Evolutionary conservation across 2,888 invertebrate species (phyloP).

Genomic region (Drosophila meridionalis): DNA sequence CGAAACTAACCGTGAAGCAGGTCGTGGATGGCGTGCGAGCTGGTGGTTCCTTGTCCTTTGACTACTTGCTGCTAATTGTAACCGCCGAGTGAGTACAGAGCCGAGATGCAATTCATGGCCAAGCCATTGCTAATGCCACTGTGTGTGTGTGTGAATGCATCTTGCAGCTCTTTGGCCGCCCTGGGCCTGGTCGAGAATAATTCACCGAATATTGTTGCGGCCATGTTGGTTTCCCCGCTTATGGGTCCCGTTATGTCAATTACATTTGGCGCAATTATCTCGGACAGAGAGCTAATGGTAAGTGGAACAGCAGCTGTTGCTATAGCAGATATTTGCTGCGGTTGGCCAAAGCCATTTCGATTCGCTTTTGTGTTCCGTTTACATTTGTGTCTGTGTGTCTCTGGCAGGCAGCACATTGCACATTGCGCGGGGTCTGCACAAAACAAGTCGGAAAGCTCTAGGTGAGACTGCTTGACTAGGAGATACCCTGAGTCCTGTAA

Average conservation of each 20-base stretch:
- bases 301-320: conserved; percentile 60
- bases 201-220: conserved; percentile 92
- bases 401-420: conserved; percentile 17
- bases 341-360: conserved; percentile 42
- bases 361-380: conserved; percentile 28
- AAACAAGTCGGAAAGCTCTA: no score
- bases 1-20: conserved; percentile 92
- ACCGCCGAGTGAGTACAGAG: conserved; percentile 90
- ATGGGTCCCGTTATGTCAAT: conserved; percentile 96
- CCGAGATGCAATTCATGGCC: background rate
- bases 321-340: conserved; percentile 18
- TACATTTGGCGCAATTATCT: conserved; percentile 92
- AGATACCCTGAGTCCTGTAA: no score
- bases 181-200: conserved; percentile 93
- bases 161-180: conserved; percentile 91
- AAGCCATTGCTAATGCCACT: conserved; percentile 14
- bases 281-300: conserved; percentile 88
- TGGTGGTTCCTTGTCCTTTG: conserved; percentile 93
- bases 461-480: no score
- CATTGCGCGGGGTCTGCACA: no score
- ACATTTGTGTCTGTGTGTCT: conserved; percentile 5
- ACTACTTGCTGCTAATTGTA: conserved; percentile 91
- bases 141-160: conserved; percentile 7
- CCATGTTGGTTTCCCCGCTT: conserved; percentile 91
- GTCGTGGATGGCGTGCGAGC: conserved; percentile 91